Evolutionary conservation across 2,113 vertebrate genomes (phyloP), one percentile per base, ranked within the genome.

Genomic region (Podiceps cristatus): DNA sequence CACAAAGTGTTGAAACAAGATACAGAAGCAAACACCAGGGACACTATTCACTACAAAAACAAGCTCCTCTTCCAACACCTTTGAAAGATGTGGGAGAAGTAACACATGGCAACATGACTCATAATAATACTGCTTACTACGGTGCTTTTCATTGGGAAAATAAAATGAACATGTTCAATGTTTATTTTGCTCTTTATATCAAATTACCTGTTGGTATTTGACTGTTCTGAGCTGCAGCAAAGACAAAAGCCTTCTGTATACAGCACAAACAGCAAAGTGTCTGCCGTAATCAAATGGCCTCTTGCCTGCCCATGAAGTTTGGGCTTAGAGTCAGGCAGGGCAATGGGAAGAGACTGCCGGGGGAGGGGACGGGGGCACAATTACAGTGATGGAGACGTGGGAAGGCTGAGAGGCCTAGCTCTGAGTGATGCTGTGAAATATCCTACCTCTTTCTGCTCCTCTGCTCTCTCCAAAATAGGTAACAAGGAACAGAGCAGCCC

Each of bases 51-150:
- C 89, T 88, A 24, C 86, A 78, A 71, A 96, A 93, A 96, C 88
- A 86, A 88, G 42, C 63, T 96, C 85, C 73, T 35, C 73, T 92
- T 92, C 93, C 92, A 94, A 86, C 87, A 96, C 80, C 80, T 95
- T 89, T 76, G 74, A 74, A 81, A 94, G 76, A 88, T 5, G 29
- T 93, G 89, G 88, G 71, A 96, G 74, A 96, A 85, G 35, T 86
- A 95, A 71, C 56, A 75, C n/a, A 68, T 73, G 92, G 83, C 42
- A 74, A 37, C 31, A 11, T 1, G 23, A 72, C 69, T 91, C 63
- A 47, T 66, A 88, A 35, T 66, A 85, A 63, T 83, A 19, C 45
- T 88, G 60, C 71, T 96, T 96, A 80, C 62, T 52, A 23, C 0
- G 9, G 80, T 90, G 53, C 74, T 90, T 95, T 77, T 88, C 85